These are phyloP conservation scores for Mixornis gularis DNA, from an alignment of 2,113 vertebrate species.

Conservation along the genomic window DNA sequence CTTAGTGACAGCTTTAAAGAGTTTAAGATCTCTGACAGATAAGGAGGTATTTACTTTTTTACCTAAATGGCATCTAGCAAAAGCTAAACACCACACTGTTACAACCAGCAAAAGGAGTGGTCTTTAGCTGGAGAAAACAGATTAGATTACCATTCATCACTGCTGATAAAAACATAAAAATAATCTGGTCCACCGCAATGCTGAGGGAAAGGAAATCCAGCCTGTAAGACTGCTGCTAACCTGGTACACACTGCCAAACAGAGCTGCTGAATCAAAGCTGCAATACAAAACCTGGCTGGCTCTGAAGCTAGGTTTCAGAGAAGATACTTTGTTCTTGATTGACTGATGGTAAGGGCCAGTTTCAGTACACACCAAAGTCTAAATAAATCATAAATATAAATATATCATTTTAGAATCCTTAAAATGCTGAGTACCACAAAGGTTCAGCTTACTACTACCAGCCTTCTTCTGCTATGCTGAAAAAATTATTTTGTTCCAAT, in stretches of 20 bases:
- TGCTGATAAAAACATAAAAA: background rate
- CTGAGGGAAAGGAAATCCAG: background rate
- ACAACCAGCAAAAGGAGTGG: background rate
- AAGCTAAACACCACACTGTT: background rate
- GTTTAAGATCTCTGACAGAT: background rate
- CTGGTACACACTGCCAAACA: background rate
- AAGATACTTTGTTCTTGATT: background rate
- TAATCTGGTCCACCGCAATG: background rate
- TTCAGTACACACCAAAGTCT: background rate
- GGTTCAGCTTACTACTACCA: background rate
- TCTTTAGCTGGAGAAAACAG: background rate
- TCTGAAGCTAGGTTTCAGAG: background rate
- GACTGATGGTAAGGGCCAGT: background rate
- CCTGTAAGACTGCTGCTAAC: background rate
- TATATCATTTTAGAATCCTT: background rate
- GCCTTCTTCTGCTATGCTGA: background rate
- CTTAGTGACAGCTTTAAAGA: background rate
- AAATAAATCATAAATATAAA: background rate
- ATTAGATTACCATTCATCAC: background rate
- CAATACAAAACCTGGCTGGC: background rate
- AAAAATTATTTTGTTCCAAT: background rate
- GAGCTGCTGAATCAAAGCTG: background rate
- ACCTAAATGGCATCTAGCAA: background rate
- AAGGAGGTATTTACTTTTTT: background rate
- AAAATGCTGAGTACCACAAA: background rate